phyloP scores from a whole-genome alignment of 2,797 vertebrate genomes.

The Botia kubotai region DNA sequence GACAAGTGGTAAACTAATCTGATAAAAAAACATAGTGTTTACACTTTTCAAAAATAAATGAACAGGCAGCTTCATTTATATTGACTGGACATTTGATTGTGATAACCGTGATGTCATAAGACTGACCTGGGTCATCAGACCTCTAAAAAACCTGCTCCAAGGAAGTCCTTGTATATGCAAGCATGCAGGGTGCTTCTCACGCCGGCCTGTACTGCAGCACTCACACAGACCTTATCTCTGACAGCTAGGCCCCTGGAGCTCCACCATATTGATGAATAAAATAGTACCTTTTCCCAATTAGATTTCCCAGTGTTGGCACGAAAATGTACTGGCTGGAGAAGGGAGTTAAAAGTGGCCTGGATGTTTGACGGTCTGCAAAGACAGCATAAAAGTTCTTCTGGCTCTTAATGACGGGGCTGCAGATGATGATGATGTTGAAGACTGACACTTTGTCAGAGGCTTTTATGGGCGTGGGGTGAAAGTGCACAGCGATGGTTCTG shows the following conservation, averaged over 20 bases:
- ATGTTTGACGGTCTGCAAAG: conserved; percentile 67
- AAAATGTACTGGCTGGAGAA: conserved; percentile 53
- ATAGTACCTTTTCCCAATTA: conserved; percentile 63
- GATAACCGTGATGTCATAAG: neutral
- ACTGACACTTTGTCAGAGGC: conserved; percentile 79
- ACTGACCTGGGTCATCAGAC: conserved; percentile 4
- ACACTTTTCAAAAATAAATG: neutral
- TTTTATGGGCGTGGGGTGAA: conserved; percentile 67
- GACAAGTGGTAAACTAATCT: neutral
- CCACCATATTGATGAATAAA: conserved; percentile 64
- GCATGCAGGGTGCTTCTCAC: conserved; percentile 14
- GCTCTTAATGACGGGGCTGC: conserved; percentile 67
- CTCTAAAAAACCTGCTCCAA: neutral
- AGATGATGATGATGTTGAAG: conserved; percentile 77
- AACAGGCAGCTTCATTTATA: neutral
- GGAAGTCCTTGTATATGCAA: conserved; percentile 6
- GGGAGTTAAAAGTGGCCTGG: conserved; percentile 44
- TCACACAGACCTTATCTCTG: conserved; percentile 57
- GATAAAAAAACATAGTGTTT: neutral
- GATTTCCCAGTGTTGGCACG: conserved; percentile 59
- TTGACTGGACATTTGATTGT: neutral
- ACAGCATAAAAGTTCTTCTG: conserved; percentile 69
- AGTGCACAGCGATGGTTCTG: conserved; percentile 59
- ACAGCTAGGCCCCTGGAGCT: conserved; percentile 59
- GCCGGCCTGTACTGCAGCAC: conserved; percentile 24